phyloP scores from a whole-genome alignment of 2,888 invertebrate genomes.

The Cenopis cana region DNA sequence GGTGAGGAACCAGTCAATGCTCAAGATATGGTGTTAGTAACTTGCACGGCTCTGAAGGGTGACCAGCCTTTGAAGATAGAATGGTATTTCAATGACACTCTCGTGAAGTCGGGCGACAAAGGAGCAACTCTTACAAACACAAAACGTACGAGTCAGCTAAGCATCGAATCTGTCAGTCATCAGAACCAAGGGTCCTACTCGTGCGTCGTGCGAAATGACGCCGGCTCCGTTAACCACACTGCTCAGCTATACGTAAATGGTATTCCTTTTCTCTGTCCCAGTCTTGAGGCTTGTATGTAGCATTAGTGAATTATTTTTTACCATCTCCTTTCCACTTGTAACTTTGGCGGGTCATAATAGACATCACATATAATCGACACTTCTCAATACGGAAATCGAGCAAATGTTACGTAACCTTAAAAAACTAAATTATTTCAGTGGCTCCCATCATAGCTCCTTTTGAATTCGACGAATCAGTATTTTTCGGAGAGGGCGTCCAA shows the following conservation, averaged over 20 bases:
- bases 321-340: conserved; percentile 58
- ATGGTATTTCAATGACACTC: conserved; percentile 88
- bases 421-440: conserved; percentile 74
- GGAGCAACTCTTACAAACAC: conserved; percentile 72
- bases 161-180: conserved; percentile 84
- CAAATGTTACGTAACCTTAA: neutral
- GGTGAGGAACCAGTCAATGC: conserved; percentile 89
- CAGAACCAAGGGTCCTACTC: conserved; percentile 87
- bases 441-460: conserved; percentile 72
- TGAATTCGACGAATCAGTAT: conserved; percentile 85
- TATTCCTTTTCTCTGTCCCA: conserved; percentile 61
- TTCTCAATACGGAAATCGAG: neutral
- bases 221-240: conserved; percentile 86
- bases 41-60: conserved; percentile 89
- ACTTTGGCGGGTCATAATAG: conserved; percentile 81
- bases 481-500: conserved; percentile 84
- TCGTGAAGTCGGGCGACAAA: conserved; percentile 70
- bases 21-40: conserved; percentile 89
- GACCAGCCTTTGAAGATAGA: conserved; percentile 88
- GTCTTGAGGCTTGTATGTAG: conserved; percentile 52
- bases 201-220: conserved; percentile 87
- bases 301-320: conserved; percentile 56
- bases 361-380: conserved; percentile 5
- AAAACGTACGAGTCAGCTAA: conserved; percentile 83
- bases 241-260: conserved; percentile 89